Evolutionary conservation across 1,140 invertebrate species (phyloP), one percentile per base, ranked within the genome.

Genomic region (Hylaeus anthracinus): DNA sequence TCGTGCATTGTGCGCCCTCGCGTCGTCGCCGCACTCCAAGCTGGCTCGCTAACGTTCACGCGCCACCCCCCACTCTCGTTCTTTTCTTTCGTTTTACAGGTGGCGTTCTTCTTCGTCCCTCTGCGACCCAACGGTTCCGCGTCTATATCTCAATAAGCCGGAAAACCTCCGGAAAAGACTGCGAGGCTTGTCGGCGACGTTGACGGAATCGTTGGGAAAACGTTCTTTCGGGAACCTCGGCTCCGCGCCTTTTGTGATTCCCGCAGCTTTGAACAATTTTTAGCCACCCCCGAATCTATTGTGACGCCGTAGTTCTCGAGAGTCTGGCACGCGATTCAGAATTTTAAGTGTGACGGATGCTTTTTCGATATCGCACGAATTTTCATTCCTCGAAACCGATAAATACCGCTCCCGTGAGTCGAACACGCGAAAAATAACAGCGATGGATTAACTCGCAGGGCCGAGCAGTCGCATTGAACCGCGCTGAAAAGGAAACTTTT

Each of bases 61-160:
- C 61, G 9, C 61, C 9, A 9, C 51, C 53, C 55, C 58, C n/a
- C 14, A 51, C 8, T 37, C 48, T 14, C 14, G 14, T n/a, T n/a
- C 69, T 48, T 56, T n/a, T 5, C 15, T 66, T n/a, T 15, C 51
- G 2, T 45, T 15, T 45, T 37, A 15, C 26, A 63, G 45, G 8
- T 8, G 45, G 2, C 5, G 8, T 8, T 63, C 37, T 63, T 63
- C 60, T 5, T 53, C n/a, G 26, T 39, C 8, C 10, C 37, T 26
- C 65, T n/a, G 45, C 5, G 45, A 55, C 37, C 37, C 39, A 4
- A 39, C 41, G 61, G 9, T 9, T 8, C 53, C 45, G 56, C 55
- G 51, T 75, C 73, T 81, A 66, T 64, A 66, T 79, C 70, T 82
- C 80, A 67, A 82, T 79, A 72, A 82, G 56, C 61, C 45, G 75